Conservation (phyloP, 2,888 invertebrate species). For the Mayetiola destructor region DNA sequence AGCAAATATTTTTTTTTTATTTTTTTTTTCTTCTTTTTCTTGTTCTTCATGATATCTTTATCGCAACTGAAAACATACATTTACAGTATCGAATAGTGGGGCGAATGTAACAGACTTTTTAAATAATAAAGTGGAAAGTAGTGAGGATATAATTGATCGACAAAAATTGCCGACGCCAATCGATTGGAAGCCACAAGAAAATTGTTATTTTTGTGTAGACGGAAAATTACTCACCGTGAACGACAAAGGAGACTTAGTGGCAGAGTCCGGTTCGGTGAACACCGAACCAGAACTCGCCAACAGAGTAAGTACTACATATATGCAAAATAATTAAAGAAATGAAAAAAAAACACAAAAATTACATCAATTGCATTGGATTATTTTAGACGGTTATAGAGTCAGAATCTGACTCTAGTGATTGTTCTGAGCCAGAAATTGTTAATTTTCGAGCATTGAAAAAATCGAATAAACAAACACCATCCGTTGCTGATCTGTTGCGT, state of each 20-base stretch:
- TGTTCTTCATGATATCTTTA: not conserved
- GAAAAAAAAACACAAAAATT: not conserved
- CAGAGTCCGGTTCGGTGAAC: conserved; percentile 32
- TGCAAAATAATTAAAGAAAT: not conserved
- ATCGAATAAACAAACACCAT: conserved; percentile 28
- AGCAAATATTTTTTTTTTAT: not conserved
- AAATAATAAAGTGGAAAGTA: conserved; percentile 5
- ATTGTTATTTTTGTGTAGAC: conserved; percentile 73
- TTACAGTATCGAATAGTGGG: conserved; percentile 14
- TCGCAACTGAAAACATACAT: conserved; percentile 21
- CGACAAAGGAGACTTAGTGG: conserved; percentile 35
- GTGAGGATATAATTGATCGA: not conserved
- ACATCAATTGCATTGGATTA: not conserved
- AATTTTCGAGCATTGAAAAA: conserved; percentile 25
- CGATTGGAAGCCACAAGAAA: conserved; percentile 72
- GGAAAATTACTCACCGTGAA: conserved; percentile 47
- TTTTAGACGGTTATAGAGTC: conserved; percentile 50
- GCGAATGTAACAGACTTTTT: conserved; percentile 18
- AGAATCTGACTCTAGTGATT: conserved; percentile 50
- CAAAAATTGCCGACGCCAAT: conserved; percentile 32
- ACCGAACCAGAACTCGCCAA: conserved; percentile 29
- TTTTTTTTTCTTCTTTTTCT: not conserved
- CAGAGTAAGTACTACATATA: conserved; percentile 23
- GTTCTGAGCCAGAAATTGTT: conserved; percentile 27
- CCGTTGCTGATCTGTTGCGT: conserved; percentile 27